Base-by-base conservation (phyloP, 92 coral and sea anemone species). In the Palythoa grandiflora region DNA sequence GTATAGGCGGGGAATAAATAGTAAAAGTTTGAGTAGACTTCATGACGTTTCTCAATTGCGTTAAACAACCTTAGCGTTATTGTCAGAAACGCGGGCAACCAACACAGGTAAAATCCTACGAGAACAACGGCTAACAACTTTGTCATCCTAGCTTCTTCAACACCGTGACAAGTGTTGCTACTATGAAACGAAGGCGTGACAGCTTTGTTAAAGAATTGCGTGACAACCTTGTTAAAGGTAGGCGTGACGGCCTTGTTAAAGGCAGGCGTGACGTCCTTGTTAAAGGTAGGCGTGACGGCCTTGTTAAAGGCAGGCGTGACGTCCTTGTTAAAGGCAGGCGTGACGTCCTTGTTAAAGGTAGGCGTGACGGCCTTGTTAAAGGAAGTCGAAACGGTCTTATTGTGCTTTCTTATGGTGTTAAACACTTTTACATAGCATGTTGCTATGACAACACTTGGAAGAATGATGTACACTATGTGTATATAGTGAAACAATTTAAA, bases 21-120 rank as follows among this genome's bases (percentile, higher is more conserved):
- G 16, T 38, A 79, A 57, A 79, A 79, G 51, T 79, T 79, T 38
- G 84, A 79, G 37, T 79, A 79, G 38, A 79, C 57, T 61, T 79
- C 84, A 21, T 79, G 84, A 11, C 3, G 55, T 60, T 79, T 60
- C n/a, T 60, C 53, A 40, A 79, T 19, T 14, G 38, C 84, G 28
- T 39, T 17, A 63, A 79, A 79, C 70, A 79, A 2, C 71, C 72
- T 59, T 38, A 79, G 15, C 53, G n/a, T 9, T 16, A 38, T 39
- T 13, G 84, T 79, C 44, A 79, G 70, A 57, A 79, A 61, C 0
- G 71, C 50, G 13, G 84, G 84, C 51, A 79, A 14, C 84, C 84
- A 79, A 17, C 84, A 79, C 1, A 79, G 51, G 12, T 38, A 79
- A 16, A 79, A 79, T 16, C 72, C 84, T 9, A 60, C 72, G 0